phyloP scores from a whole-genome alignment of 2,113 vertebrate genomes.

The Cygnus buccinator region DNA sequence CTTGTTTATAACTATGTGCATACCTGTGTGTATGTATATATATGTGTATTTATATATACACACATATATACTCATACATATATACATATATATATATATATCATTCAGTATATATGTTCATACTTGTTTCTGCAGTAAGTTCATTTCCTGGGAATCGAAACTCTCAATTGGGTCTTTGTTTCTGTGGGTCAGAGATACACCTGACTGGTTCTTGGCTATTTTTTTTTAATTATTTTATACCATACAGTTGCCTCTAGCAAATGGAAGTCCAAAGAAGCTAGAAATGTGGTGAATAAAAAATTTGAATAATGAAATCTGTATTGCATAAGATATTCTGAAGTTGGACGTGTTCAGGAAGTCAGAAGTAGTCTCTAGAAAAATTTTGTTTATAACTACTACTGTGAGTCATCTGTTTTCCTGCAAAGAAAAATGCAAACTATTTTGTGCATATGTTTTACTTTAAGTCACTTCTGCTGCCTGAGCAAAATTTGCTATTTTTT shows the following conservation, averaged over 20 bases:
- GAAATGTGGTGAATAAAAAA: background rate
- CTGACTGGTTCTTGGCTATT: background rate
- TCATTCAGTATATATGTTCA: background rate
- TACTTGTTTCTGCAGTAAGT: background rate
- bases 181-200: background rate
- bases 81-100: background rate
- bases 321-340: background rate
- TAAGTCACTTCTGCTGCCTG: background rate
- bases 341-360: background rate
- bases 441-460: background rate
- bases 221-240: background rate
- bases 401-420: background rate
- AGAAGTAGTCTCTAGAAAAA: background rate
- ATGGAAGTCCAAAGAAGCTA: background rate
- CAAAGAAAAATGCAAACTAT: background rate
- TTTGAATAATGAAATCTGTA: background rate
- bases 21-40: background rate
- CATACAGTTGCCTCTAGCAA: background rate
- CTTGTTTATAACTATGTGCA: conserved; percentile 9
- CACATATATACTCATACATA: background rate
- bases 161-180: background rate
- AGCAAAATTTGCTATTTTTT: conserved; percentile 5
- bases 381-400: background rate
- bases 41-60: background rate
- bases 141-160: background rate